These are phyloP conservation scores for Alosa sapidissima DNA, from an alignment of 2,797 vertebrate species.

Conservation along the genomic window DNA sequence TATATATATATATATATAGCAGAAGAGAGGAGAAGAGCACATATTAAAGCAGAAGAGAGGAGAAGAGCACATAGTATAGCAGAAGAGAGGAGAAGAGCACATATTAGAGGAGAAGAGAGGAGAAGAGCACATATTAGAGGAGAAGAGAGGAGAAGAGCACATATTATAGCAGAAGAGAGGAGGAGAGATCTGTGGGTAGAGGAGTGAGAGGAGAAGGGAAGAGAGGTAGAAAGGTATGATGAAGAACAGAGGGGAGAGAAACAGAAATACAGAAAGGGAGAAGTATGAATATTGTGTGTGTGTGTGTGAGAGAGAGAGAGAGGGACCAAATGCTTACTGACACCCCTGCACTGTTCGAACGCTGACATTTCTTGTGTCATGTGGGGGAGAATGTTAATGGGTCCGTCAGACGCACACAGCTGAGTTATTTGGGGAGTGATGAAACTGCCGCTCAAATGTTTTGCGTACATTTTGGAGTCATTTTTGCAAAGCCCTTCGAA, in stretches of 20 bases:
- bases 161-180: background rate
- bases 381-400: conserved; percentile 22
- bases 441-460: background rate
- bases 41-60: background rate
- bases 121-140: too few species aligned
- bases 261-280: background rate
- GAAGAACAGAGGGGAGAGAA: background rate
- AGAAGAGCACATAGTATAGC: too few species aligned
- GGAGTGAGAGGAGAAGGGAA: background rate
- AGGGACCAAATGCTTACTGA: background rate
- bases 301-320: background rate
- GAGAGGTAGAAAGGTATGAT: background rate
- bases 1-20: too few species aligned
- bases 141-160: too few species aligned
- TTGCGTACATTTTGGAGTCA: background rate
- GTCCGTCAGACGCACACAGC: background rate
- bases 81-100: too few species aligned
- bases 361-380: conserved; percentile 15
- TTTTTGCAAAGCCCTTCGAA: conserved; percentile 5
- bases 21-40: too few species aligned
- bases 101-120: background rate
- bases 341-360: background rate
- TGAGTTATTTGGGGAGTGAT: conserved; percentile 6
- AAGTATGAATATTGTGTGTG: background rate
- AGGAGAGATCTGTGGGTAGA: background rate